phyloP scores from a whole-genome alignment of 1,140 invertebrate genomes.

The Lepidurus arcticus region DNA sequence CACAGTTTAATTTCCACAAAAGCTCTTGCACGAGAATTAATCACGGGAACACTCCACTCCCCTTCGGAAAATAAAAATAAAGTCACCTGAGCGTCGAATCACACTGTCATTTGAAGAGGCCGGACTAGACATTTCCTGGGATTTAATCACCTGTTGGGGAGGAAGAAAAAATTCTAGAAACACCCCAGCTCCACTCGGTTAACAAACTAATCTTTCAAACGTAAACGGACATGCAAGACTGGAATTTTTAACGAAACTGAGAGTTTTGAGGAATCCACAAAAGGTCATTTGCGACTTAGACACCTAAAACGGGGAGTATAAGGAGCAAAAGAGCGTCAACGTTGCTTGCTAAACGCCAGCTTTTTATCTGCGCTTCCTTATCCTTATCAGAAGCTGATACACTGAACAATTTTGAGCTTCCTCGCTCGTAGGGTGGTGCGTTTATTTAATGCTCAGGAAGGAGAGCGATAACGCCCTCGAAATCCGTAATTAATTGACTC shows the following conservation, averaged over 20 bases:
- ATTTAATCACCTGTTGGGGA: not conserved
- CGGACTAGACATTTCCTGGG: conserved; percentile 10
- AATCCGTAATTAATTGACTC: conserved; percentile 1
- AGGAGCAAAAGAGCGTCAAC: not conserved
- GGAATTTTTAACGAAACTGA: not conserved
- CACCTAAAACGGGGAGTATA: not conserved
- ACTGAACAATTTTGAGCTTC: not conserved
- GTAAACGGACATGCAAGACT: not conserved
- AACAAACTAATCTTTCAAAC: not conserved
- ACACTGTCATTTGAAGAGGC: conserved; percentile 10
- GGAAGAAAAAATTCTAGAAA: not conserved
- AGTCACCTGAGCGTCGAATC: conserved; percentile 27
- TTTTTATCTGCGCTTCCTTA: not conserved
- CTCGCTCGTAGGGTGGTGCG: not conserved
- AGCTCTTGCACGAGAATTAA: conserved; percentile 1
- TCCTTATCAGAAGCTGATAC: not conserved
- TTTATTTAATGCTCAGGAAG: not conserved
- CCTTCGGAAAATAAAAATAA: not conserved
- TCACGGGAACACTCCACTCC: not conserved
- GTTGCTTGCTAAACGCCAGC: not conserved
- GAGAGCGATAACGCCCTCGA: not conserved
- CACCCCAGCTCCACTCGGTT: not conserved
- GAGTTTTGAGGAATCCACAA: not conserved
- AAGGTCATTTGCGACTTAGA: too few relatives aligned
- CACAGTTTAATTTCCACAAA: not conserved